phyloP scores from a whole-genome alignment of 1,140 invertebrate species.

The Ditylenchus dipsaci region DNA sequence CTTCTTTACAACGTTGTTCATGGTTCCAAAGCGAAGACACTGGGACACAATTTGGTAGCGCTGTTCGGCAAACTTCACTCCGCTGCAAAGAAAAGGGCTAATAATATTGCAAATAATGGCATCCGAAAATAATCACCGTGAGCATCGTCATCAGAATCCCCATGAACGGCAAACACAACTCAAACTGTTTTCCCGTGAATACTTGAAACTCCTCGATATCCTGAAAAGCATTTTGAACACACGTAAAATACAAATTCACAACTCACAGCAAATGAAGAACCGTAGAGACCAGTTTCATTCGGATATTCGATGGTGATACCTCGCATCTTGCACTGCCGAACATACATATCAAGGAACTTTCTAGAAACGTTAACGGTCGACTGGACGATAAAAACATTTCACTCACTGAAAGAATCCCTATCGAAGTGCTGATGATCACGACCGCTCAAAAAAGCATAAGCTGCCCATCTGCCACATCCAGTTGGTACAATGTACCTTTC shows the following conservation, averaged over 20 bases:
- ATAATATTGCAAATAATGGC: background rate
- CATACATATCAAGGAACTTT: background rate
- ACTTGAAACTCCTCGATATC: background rate
- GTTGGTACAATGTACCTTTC: background rate
- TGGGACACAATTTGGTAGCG: slow-evolving; percentile 7
- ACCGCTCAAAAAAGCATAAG: background rate
- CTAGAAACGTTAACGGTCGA: background rate
- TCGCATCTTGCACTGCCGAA: background rate
- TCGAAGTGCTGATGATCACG: background rate
- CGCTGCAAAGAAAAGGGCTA: background rate
- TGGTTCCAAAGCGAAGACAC: slow-evolving; percentile 7
- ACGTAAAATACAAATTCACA: background rate
- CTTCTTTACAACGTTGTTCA: slow-evolving; percentile 9
- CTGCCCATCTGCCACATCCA: background rate
- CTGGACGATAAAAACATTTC: too few relatives aligned
- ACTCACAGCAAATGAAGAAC: too few relatives aligned
- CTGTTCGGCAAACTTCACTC: slow-evolving; percentile 5
- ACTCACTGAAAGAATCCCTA: background rate
- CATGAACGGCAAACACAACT: slow-evolving; percentile 19
- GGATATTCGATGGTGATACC: background rate
- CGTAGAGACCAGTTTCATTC: background rate
- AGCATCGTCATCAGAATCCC: background rate
- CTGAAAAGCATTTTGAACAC: background rate
- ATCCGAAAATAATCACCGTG: slow-evolving; percentile 7
- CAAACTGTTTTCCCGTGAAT: background rate